A percentile compares a stretch with the other conserved stretches of the same genome.
phyloP scores from a whole-genome alignment of 2,797 vertebrate genomes.

The Chelidonichthys spinosus region DNA sequence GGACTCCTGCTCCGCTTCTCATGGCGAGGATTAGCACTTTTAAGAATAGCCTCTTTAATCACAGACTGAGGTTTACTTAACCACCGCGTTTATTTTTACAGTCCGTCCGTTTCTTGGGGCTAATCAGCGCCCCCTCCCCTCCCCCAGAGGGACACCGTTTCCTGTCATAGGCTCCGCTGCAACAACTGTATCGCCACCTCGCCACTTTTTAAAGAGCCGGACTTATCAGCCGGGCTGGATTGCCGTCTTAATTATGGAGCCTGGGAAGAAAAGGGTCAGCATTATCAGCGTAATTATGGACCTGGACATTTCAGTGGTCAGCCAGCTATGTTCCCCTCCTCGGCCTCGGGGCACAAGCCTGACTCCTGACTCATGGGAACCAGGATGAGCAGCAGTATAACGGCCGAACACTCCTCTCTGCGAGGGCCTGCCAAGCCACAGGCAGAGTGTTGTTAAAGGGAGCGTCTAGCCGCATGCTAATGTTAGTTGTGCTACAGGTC shows the following conservation, averaged over 20 bases:
- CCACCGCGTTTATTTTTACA: conserved; percentile 82
- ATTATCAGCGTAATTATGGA: conserved; percentile 77
- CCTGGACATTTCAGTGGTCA: conserved; percentile 68
- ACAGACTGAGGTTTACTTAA: conserved; percentile 78
- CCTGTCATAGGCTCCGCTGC: conserved; percentile 61
- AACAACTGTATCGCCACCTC: conserved; percentile 54
- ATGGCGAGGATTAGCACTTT: conserved; percentile 72
- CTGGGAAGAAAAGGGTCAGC: conserved; percentile 46
- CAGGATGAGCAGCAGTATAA: conserved; percentile 58
- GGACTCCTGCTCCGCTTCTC: conserved; percentile 64
- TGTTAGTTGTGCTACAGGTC: conserved; percentile 80
- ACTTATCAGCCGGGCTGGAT: conserved; percentile 66
- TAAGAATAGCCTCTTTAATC: conserved; percentile 81
- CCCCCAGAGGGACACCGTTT: conserved; percentile 73
- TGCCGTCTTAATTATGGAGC: conserved; percentile 68
- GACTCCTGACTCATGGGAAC: conserved; percentile 77
- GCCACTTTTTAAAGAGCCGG: conserved; percentile 59
- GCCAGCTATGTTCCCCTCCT: conserved; percentile 50
- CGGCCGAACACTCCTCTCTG: conserved; percentile 60
- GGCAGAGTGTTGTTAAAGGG: conserved; percentile 74
- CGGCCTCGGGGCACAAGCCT: conserved; percentile 48
- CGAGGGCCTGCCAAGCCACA: conserved; percentile 75
- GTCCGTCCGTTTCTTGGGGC: conserved; percentile 76
- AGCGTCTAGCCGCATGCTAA: conserved; percentile 83
- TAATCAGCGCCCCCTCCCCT: conserved; percentile 68